Evolutionary conservation across 2,888 invertebrate genomes (phyloP).

Genomic region (Monopis laevigella): DNA sequence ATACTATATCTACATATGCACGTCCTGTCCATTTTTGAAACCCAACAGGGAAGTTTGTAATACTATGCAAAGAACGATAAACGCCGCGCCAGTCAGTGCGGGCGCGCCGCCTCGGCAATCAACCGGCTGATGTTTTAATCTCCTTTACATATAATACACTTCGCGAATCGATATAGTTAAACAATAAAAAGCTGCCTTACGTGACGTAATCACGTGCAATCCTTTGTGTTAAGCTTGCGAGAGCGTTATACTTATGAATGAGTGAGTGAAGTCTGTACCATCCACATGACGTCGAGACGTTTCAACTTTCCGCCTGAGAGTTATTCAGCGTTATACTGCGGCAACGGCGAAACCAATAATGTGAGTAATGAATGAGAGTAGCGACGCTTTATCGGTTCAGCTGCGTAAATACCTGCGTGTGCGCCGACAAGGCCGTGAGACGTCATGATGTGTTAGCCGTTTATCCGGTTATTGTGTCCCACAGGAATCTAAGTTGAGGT

Average conservation of each 20-base stretch:
- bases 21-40: constrained; percentile 3
- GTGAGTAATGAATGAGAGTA: constrained; percentile 40
- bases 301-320: constrained; percentile 56
- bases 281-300: constrained; percentile 34
- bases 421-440: constrained; percentile 48
- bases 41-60: constrained; percentile 37
- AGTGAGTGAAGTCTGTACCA: background rate
- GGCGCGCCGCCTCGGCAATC: constrained; percentile 13
- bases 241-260: background rate
- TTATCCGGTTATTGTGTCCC: too few species aligned
- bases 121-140: constrained; percentile 14
- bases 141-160: background rate
- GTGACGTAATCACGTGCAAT: background rate
- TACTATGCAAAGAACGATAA: constrained; percentile 41
- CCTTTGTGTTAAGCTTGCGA: background rate
- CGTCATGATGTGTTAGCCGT: too few species aligned
- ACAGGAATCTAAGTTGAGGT: too few species aligned
- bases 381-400: constrained; percentile 31
- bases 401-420: constrained; percentile 28
- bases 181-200: constrained; percentile 34
- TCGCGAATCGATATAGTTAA: constrained; percentile 37
- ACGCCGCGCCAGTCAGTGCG: constrained; percentile 24
- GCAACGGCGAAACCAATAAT: constrained; percentile 36
- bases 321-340: constrained; percentile 49
- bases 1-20: background rate